A percentile compares a stretch with the other conserved stretches of the same genome.
These are phyloP conservation scores for Lomographa bimaculata DNA, from an alignment of 2,888 invertebrate species.

Conservation along the genomic window DNA sequence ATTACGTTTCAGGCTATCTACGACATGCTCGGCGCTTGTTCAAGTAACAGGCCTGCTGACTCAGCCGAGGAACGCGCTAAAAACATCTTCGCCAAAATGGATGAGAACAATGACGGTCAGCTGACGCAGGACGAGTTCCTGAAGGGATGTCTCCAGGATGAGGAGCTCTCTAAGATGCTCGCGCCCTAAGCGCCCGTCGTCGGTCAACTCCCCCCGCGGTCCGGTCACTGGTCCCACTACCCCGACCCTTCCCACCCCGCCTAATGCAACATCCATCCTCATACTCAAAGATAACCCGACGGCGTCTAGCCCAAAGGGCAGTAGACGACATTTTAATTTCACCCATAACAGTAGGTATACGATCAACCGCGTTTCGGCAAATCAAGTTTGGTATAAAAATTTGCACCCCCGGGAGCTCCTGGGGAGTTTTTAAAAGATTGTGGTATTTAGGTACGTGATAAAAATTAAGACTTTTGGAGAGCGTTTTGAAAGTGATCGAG, in stretches of 20 bases:
- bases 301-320: constrained; percentile 40
- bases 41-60: constrained; percentile 96
- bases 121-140: constrained; percentile 99
- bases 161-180: constrained; percentile 97
- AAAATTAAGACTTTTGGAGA: constrained; percentile 34
- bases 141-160: constrained; percentile 98
- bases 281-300: constrained; percentile 53
- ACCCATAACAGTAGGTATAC: constrained; percentile 28
- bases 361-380: constrained; percentile 26
- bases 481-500: constrained; percentile 30
- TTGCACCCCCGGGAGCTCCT: constrained; percentile 23
- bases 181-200: constrained; percentile 88
- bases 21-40: constrained; percentile 99
- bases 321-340: constrained; percentile 28
- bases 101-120: constrained; percentile 99
- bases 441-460: constrained; percentile 38
- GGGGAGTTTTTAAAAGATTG: constrained; percentile 31
- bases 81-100: constrained; percentile 99
- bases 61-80: constrained; percentile 99
- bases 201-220: constrained; percentile 3
- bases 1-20: constrained; percentile 95
- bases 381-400: constrained; percentile 22
- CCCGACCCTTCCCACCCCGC: constrained; percentile 30
- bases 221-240: constrained; percentile 12
- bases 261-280: constrained; percentile 26